phyloP scores from a whole-genome alignment of 2,797 vertebrate species.

The Allochrocebus solatus region DNA sequence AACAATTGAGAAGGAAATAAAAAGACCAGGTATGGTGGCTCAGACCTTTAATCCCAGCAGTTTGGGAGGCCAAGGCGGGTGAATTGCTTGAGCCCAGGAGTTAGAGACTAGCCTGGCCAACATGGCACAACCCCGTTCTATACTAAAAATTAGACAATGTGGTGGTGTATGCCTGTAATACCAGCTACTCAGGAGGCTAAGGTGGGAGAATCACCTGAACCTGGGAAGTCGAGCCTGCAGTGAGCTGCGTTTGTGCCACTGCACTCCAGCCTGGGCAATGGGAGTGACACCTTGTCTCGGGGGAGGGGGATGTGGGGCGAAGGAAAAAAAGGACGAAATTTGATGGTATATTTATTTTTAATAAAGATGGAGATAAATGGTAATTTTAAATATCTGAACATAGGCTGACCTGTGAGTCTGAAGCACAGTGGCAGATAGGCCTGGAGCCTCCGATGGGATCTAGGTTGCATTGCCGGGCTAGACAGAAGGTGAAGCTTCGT shows the following conservation, averaged over 20 bases:
- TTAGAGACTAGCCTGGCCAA: background rate
- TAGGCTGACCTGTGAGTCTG: background rate
- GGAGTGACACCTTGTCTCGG: background rate
- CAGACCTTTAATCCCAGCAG: background rate
- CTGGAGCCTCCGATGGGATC: background rate
- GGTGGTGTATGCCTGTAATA: background rate
- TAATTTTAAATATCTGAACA: background rate
- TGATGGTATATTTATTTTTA: background rate
- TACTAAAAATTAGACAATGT: too few species aligned
- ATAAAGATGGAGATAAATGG: background rate
- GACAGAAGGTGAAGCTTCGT: background rate
- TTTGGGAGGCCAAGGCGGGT: background rate
- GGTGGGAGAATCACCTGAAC: background rate
- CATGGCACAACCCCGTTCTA: too few species aligned
- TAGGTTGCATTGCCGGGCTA: background rate
- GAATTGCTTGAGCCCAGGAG: background rate
- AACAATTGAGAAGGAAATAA: background rate
- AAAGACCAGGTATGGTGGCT: background rate
- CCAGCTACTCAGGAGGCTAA: background rate
- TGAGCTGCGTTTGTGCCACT: background rate
- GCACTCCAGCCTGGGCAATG: background rate
- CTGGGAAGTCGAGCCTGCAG: background rate
- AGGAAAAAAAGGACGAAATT: background rate
- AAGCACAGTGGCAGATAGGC: background rate
- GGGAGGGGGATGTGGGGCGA: too few species aligned